phyloP scores from a whole-genome alignment of 2,888 invertebrate species.

The Sinelater perroti region DNA sequence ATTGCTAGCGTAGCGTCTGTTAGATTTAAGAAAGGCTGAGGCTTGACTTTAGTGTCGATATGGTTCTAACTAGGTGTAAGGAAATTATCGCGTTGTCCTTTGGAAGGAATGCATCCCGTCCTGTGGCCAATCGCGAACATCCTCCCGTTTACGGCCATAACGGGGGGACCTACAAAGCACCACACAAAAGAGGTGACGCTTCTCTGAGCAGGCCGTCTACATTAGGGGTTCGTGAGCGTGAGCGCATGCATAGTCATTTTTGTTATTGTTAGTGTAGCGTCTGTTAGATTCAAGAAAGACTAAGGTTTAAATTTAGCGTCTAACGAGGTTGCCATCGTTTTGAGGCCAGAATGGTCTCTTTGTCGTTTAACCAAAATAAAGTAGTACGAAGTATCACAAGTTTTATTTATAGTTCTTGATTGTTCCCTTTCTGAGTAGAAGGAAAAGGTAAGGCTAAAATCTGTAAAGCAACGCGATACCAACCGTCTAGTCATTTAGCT shows the following conservation, averaged over 20 bases:
- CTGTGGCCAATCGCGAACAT: conserved; percentile 79
- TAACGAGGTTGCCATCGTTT: too few species aligned
- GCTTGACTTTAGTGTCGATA: neutral
- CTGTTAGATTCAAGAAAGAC: conserved; percentile 82
- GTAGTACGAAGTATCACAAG: too few species aligned
- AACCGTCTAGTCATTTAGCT: too few species aligned
- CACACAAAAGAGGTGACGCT: conserved; percentile 86
- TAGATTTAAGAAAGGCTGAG: conserved; percentile 80
- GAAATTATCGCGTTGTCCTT: conserved; percentile 90
- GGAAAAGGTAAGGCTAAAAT: too few species aligned
- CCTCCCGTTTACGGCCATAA: conserved; percentile 89
- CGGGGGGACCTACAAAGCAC: conserved; percentile 86
- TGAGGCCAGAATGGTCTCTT: too few species aligned
- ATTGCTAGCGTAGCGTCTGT: conserved; percentile 81
- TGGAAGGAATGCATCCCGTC: conserved; percentile 87
- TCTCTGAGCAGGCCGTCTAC: conserved; percentile 83
- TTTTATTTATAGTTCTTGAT: too few species aligned
- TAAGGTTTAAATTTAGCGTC: conserved; percentile 54
- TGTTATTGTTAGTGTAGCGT: conserved; percentile 79
- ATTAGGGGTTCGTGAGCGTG: conserved; percentile 86
- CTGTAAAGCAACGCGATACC: too few species aligned
- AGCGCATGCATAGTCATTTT: conserved; percentile 86
- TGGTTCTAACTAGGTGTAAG: neutral
- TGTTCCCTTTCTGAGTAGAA: too few species aligned
- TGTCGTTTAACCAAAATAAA: too few species aligned